Evolutionary conservation across 2,113 vertebrate species (phyloP).

Genomic region (Geococcyx californianus): DNA sequence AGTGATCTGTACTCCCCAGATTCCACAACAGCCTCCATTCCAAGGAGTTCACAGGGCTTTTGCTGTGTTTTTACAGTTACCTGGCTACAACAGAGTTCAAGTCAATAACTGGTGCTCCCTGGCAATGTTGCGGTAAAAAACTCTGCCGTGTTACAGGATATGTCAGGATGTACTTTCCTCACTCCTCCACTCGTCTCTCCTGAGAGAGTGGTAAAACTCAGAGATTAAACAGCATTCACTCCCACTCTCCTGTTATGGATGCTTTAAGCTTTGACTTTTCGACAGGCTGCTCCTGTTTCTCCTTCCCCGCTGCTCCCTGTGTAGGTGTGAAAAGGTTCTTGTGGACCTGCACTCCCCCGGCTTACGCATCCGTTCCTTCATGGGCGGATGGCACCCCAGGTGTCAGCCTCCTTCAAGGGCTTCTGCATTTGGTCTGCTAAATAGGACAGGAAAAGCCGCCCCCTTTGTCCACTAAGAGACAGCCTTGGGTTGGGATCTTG

Average conservation of each 20-base stretch:
- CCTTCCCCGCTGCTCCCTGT: background rate
- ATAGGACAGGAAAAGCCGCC: background rate
- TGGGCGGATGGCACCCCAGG: accelerated
- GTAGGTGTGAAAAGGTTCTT: background rate
- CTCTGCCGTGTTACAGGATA: background rate
- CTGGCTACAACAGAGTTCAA: background rate
- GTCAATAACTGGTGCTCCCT: background rate
- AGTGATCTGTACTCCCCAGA: background rate
- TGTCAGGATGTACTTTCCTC: slow-evolving; percentile 7
- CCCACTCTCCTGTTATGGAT: background rate
- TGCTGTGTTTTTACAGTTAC: background rate
- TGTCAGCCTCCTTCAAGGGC: background rate
- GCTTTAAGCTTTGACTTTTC: background rate
- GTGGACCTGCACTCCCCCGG: background rate
- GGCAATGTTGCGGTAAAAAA: background rate
- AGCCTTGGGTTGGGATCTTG: background rate
- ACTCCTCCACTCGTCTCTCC: slow-evolving; percentile 8
- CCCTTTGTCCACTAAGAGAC: background rate
- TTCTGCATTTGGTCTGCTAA: background rate
- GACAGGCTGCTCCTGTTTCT: background rate
- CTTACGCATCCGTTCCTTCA: background rate
- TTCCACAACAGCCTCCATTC: background rate
- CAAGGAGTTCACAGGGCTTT: background rate
- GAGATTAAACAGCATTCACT: slow-evolving; percentile 1
- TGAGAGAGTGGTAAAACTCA: background rate